These are phyloP conservation scores for Microcebus ravelobensis DNA, from an alignment of 2,113 vertebrate genomes.

Conservation along the genomic window DNA sequence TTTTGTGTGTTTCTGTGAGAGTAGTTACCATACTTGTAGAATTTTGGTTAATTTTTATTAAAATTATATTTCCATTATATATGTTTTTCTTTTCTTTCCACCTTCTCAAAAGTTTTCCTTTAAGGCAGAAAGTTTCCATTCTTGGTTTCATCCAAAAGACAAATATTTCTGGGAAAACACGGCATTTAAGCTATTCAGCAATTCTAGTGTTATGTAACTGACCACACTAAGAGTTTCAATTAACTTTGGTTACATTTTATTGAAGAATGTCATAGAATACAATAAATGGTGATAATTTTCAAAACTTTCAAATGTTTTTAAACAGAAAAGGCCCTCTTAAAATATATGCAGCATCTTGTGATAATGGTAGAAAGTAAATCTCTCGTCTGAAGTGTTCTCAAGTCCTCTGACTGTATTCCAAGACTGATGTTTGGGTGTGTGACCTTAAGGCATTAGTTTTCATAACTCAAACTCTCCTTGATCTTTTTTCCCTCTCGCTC, in stretches of 20 bases:
- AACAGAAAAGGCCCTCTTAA: background rate
- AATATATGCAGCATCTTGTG: background rate
- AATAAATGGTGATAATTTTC: constrained; percentile 35
- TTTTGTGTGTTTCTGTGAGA: background rate
- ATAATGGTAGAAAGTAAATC: background rate
- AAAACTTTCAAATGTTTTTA: constrained; percentile 39
- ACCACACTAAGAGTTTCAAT: constrained; percentile 75
- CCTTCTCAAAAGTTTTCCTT: constrained; percentile 68
- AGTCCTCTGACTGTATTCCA: background rate
- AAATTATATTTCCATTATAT: constrained; percentile 36
- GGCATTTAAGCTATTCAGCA: constrained; percentile 75
- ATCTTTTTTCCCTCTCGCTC: background rate
- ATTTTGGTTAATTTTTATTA: constrained; percentile 14
- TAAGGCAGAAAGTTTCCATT: constrained; percentile 79
- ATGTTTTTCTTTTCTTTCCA: constrained; percentile 69
- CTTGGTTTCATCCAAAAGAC: constrained; percentile 78
- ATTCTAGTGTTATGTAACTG: constrained; percentile 77
- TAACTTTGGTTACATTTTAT: constrained; percentile 76
- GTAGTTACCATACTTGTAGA: background rate
- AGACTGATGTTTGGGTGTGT: background rate
- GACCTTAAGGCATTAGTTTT: background rate
- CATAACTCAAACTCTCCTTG: background rate
- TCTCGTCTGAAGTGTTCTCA: background rate
- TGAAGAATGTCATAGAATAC: constrained; percentile 59
- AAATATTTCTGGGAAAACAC: constrained; percentile 81